phyloP scores from a whole-genome alignment of 2,797 vertebrate species.

The Anabas testudineus region DNA sequence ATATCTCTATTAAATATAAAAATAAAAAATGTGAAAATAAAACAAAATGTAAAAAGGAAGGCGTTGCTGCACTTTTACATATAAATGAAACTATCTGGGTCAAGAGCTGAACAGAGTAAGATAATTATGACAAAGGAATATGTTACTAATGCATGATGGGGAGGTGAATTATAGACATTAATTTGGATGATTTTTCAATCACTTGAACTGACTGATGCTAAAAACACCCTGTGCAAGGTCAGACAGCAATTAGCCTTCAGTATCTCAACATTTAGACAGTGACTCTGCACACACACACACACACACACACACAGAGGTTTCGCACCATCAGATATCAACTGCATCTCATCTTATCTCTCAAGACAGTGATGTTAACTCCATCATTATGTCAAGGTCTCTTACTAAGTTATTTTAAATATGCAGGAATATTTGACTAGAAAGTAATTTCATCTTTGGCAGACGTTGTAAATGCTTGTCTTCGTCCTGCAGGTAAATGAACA shows the following conservation, averaged over 20 bases:
- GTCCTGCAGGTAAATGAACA: neutral
- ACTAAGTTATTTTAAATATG: neutral
- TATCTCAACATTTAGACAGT: neutral
- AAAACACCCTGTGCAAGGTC: neutral
- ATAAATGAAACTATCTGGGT: too few species aligned
- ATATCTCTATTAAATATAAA: too few species aligned
- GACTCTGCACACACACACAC: neutral
- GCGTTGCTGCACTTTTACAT: too few species aligned
- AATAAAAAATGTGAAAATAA: too few species aligned
- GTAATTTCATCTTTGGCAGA: neutral
- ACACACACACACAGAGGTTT: neutral
- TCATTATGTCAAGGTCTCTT: neutral
- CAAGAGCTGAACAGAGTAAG: too few species aligned
- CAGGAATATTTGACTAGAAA: neutral
- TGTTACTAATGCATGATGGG: too few species aligned
- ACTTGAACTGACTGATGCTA: neutral
- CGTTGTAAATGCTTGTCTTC: neutral
- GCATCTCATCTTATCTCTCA: neutral
- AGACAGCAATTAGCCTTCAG: neutral
- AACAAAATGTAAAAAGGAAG: too few species aligned
- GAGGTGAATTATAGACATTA: neutral
- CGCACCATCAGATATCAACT: neutral
- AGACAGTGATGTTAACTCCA: neutral
- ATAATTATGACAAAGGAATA: too few species aligned
- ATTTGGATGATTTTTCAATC: neutral